phyloP scores from a whole-genome alignment of 2,797 vertebrate species.

The Micrastur ruficollis region DNA sequence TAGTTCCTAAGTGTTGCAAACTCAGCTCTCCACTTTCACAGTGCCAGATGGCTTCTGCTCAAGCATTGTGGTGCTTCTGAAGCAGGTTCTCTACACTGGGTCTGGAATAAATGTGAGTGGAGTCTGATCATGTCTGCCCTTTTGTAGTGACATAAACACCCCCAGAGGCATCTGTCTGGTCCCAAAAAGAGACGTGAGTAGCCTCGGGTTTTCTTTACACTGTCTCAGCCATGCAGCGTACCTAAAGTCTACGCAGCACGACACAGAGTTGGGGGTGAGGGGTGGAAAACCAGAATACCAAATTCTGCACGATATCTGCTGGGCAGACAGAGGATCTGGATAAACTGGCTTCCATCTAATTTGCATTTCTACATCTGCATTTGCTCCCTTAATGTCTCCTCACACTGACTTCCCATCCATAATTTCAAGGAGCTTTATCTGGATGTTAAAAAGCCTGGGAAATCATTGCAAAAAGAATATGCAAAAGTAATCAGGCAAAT shows the following conservation, averaged over 20 bases:
- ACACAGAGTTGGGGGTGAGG: neutral
- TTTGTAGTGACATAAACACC: neutral
- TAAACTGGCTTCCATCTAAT: neutral
- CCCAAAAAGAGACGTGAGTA: neutral
- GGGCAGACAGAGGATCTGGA: neutral
- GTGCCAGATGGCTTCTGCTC: neutral
- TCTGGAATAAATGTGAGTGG: neutral
- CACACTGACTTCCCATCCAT: neutral
- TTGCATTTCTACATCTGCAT: slow-evolving; percentile 2
- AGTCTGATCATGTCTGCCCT: neutral
- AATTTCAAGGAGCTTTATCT: slow-evolving; percentile 12
- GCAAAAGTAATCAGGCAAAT: neutral
- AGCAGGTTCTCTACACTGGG: neutral
- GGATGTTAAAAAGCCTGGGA: neutral
- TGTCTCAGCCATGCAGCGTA: neutral
- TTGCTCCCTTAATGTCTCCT: neutral
- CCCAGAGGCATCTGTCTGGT: neutral
- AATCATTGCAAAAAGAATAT: neutral
- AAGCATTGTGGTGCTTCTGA: neutral
- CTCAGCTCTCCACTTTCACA: neutral
- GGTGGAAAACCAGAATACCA: neutral
- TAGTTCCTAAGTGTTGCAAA: neutral
- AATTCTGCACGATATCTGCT: neutral
- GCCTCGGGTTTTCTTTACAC: neutral
- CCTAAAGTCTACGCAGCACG: neutral